Evolutionary conservation across 2,113 vertebrate species (phyloP).

Genomic region (Seriola quinqueradiata): DNA sequence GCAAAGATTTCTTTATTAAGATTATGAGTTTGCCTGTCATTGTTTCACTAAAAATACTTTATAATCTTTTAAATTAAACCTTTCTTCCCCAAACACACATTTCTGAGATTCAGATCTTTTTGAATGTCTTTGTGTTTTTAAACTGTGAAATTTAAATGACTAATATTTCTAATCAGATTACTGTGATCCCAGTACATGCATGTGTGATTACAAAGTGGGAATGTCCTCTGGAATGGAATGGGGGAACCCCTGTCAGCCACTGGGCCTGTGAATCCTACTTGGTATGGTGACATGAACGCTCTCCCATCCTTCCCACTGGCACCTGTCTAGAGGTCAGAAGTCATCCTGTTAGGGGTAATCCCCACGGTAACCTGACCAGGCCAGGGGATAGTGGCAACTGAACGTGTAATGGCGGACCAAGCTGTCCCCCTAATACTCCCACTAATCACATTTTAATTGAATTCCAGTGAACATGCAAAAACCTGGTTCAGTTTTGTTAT

Average conservation of each 20-base stretch:
- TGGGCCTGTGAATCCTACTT: constrained; percentile 68
- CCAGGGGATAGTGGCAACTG: constrained; percentile 62
- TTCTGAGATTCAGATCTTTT: background rate
- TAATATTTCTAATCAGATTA: background rate
- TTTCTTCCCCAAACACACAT: background rate
- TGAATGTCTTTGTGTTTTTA: background rate
- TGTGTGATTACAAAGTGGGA: constrained; percentile 64
- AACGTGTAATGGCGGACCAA: constrained; percentile 50
- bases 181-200: constrained; percentile 34
- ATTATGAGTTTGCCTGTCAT: background rate
- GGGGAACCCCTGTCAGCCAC: constrained; percentile 47
- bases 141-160: background rate
- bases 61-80: background rate
- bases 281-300: constrained; percentile 66
- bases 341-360: constrained; percentile 81
- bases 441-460: constrained; percentile 84
- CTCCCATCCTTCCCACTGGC: constrained; percentile 69
- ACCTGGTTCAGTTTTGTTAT: constrained; percentile 85
- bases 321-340: constrained; percentile 80
- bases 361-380: constrained; percentile 78
- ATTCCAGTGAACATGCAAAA: constrained; percentile 85
- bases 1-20: background rate
- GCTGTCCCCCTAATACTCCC: constrained; percentile 77
- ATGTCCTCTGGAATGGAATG: constrained; percentile 61
- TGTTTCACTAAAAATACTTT: too few species aligned